These are phyloP conservation scores for Varanus salvator DNA, from an alignment of 2,113 vertebrate species.

Conservation along the genomic window DNA sequence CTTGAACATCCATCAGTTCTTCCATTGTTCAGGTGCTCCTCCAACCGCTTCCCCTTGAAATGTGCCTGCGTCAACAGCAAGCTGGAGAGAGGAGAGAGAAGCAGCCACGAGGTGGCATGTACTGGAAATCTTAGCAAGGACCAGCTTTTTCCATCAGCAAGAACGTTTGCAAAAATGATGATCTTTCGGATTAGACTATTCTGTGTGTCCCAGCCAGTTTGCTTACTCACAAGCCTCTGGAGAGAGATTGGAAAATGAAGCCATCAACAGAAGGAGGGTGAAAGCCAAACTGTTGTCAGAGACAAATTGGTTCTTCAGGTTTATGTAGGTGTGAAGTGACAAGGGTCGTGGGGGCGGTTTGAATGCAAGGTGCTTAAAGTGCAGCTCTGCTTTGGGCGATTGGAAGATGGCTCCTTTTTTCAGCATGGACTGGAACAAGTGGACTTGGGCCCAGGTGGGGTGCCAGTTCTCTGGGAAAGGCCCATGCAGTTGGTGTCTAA, in stretches of 20 bases:
- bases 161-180: conserved; percentile 65
- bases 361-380: background rate
- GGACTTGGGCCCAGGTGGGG: background rate
- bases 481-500: no score
- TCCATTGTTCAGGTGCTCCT: background rate
- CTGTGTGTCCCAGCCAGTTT: conserved; percentile 49
- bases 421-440: conserved; percentile 16
- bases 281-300: background rate
- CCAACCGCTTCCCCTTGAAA: background rate
- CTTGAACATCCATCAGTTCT: background rate
- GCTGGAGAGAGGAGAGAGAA: conserved; percentile 40
- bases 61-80: conserved; percentile 31
- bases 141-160: conserved; percentile 58
- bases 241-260: conserved; percentile 40
- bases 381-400: background rate
- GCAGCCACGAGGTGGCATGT: conserved; percentile 66
- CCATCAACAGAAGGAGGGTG: conserved; percentile 4
- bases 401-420: background rate
- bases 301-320: conserved; percentile 8
- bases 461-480: no score
- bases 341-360: background rate
- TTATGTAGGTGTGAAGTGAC: conserved; percentile 39
- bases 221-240: conserved; percentile 35
- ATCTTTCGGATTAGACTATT: conserved; percentile 22
- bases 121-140: conserved; percentile 58